These are phyloP conservation scores for Rambutsinella grinnellia DNA, from an alignment of 2,888 invertebrate species.

Conservation along the genomic window DNA sequence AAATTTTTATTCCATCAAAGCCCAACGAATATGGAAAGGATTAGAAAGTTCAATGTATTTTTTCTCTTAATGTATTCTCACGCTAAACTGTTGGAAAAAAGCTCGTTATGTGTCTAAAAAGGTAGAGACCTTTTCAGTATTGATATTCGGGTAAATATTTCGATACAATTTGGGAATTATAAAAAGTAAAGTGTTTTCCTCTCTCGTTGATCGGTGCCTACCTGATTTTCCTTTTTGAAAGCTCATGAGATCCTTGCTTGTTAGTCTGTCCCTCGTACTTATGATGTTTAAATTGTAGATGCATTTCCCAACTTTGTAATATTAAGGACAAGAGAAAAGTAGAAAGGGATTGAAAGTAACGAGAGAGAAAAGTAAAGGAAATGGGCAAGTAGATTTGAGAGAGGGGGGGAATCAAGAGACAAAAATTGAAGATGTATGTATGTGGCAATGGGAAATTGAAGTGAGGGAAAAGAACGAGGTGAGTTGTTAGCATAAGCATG, in stretches of 20 bases:
- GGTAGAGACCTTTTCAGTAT: no score
- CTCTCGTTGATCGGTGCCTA: conserved; percentile 2
- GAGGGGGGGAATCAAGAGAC: conserved; percentile 64
- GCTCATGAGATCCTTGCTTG: background rate
- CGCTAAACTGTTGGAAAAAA: background rate
- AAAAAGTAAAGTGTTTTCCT: background rate
- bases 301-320: conserved; percentile 24
- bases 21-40: no score
- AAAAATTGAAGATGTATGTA: conserved; percentile 54
- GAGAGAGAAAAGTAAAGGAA: conserved; percentile 19
- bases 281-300: conserved; percentile 6
- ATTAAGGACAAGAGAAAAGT: conserved; percentile 8
- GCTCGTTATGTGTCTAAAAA: no score
- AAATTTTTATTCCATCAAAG: no score
- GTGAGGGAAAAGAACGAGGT: conserved; percentile 33
- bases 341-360: conserved; percentile 2
- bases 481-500: conserved; percentile 24
- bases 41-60: background rate
- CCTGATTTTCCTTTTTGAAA: background rate
- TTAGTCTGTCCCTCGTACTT: conserved; percentile 4
- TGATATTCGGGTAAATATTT: background rate
- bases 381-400: conserved; percentile 55
- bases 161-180: background rate
- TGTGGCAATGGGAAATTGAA: conserved; percentile 54
- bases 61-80: background rate